Percentiles rank a stretch among this genome's conserved stretches.
These are phyloP conservation scores for Drosophila novamexicana DNA, from an alignment of 1,140 invertebrate genomes.

Conservation along the genomic window DNA sequence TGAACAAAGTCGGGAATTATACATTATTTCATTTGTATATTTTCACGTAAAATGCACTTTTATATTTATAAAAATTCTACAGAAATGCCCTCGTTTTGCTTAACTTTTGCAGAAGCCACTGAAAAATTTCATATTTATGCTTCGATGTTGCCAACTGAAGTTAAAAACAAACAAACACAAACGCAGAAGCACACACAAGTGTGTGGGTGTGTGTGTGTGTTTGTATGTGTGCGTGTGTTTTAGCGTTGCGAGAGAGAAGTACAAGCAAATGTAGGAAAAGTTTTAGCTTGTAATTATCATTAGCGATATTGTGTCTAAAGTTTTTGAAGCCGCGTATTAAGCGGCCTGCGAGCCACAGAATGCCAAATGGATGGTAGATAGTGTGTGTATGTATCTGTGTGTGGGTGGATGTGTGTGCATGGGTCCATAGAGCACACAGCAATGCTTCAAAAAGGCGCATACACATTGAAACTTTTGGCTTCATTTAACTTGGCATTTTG, in stretches of 20 bases:
- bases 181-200: slow-evolving; percentile 23
- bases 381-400: not conserved
- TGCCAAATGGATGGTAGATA: slow-evolving; percentile 37
- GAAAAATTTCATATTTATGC: slow-evolving; percentile 74
- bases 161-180: slow-evolving; percentile 56
- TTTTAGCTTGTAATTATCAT: slow-evolving; percentile 83
- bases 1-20: too few relatives aligned
- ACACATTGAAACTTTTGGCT: slow-evolving; percentile 47
- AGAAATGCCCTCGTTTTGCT: slow-evolving; percentile 4
- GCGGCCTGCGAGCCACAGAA: slow-evolving; percentile 53
- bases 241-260: slow-evolving; percentile 2
- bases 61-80: not conserved
- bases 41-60: not conserved
- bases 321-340: slow-evolving; percentile 68
- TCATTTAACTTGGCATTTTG: slow-evolving; percentile 57
- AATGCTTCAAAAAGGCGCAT: slow-evolving; percentile 42
- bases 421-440: slow-evolving; percentile 7
- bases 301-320: slow-evolving; percentile 82
- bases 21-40: not conserved
- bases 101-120: slow-evolving; percentile 64
- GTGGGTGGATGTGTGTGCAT: slow-evolving; percentile 1
- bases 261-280: slow-evolving; percentile 66
- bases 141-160: slow-evolving; percentile 67
- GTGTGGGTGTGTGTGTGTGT: slow-evolving; percentile 1
- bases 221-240: not conserved